These are phyloP conservation scores for Poeciliopsis paucimaculata DNA, from an alignment of 2,797 vertebrate species.

Conservation along the genomic window DNA sequence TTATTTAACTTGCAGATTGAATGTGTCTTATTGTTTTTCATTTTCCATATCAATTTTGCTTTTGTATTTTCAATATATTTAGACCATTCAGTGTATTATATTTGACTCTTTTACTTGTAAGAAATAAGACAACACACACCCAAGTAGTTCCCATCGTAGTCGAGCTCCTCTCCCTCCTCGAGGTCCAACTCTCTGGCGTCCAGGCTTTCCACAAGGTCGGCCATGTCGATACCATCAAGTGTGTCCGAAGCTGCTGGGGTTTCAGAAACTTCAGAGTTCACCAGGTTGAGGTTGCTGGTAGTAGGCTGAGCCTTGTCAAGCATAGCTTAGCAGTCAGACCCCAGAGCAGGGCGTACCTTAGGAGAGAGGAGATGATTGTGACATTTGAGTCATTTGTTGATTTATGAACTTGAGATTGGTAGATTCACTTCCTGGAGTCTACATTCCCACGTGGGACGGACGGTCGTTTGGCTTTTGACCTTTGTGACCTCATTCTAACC, in stretches of 20 bases:
- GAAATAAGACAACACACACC: conserved; percentile 66
- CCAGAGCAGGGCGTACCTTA: conserved; percentile 69
- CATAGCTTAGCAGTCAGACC: conserved; percentile 73
- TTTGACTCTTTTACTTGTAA: neutral
- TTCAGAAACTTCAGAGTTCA: conserved; percentile 77
- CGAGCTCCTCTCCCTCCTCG: conserved; percentile 88
- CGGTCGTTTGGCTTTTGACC: conserved; percentile 9
- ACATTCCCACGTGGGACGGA: conserved; percentile 16
- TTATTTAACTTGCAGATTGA: neutral
- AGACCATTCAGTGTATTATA: neutral
- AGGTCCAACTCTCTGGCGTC: conserved; percentile 92
- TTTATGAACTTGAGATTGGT: neutral
- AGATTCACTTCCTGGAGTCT: neutral
- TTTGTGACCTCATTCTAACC: conserved; percentile 1
- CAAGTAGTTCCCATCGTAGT: conserved; percentile 76
- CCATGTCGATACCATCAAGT: conserved; percentile 78
- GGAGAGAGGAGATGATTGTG: neutral
- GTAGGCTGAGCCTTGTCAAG: conserved; percentile 72
- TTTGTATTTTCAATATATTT: neutral
- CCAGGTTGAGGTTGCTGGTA: conserved; percentile 79
- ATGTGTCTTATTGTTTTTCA: neutral
- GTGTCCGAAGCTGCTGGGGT: conserved; percentile 4
- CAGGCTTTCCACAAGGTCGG: conserved; percentile 89
- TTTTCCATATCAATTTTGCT: neutral
- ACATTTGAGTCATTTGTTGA: neutral